phyloP scores from a whole-genome alignment of 2,113 vertebrate genomes.

The Scomber colias region DNA sequence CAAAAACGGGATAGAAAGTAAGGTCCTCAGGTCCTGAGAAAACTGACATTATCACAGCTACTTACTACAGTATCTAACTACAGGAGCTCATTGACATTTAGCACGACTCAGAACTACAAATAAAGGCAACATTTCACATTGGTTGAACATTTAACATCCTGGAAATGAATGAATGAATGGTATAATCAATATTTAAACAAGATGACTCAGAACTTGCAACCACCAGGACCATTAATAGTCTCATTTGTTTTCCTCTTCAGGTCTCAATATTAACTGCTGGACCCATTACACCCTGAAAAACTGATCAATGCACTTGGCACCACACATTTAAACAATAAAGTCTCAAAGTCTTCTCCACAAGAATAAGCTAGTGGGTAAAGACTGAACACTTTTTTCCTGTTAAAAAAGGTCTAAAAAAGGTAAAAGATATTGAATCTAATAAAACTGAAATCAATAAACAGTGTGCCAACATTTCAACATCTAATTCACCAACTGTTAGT shows the following conservation, averaged over 20 bases:
- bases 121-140: slow-evolving; percentile 10
- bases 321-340: no score
- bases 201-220: neutral
- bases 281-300: neutral
- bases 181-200: neutral
- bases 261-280: neutral
- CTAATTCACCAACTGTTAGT: neutral
- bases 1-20: neutral
- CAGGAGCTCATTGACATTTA: no score
- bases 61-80: no score
- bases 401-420: no score
- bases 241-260: neutral
- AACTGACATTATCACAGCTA: no score
- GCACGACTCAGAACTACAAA: neutral
- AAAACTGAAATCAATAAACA: no score
- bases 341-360: no score
- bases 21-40: neutral
- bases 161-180: neutral
- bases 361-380: no score
- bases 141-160: slow-evolving; percentile 26
- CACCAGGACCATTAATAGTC: neutral
- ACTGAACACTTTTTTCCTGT: no score
- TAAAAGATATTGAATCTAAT: no score
- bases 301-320: no score
- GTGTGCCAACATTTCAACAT: no score